Percentiles rank a stretch among this genome's conserved stretches.
Conservation (phyloP, 2,113 vertebrate genomes). For the Marcusenius ussheri region DNA sequence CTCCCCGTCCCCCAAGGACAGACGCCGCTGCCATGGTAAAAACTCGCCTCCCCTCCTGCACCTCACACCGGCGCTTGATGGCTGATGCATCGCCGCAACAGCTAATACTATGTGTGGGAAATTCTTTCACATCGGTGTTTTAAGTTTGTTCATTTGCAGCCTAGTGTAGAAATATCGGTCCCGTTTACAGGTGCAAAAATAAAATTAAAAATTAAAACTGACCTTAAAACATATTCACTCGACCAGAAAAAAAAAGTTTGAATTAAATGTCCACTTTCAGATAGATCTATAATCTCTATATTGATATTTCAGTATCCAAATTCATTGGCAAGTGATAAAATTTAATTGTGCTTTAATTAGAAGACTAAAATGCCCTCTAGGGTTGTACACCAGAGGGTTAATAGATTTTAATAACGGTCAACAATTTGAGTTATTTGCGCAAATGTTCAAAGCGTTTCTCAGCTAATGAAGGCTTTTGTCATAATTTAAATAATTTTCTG, state of each 20-base stretch:
- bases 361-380: neutral
- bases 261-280: neutral
- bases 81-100: neutral
- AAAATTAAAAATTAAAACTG: neutral
- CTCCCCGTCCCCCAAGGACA: neutral
- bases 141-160: neutral
- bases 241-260: neutral
- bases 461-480: neutral
- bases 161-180: neutral
- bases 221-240: neutral
- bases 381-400: neutral
- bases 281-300: neutral
- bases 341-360: neutral
- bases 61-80: neutral
- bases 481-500: neutral
- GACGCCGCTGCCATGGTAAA: slow-evolving; percentile 44
- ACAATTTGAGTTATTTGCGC: neutral
- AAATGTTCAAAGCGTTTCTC: neutral
- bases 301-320: neutral
- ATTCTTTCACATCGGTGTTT: neutral
- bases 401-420: neutral
- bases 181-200: neutral
- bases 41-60: slow-evolving; percentile 13
- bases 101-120: neutral
- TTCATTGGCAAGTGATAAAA: neutral